These are phyloP conservation scores for Drosophila takahashii DNA, from an alignment of 1,140 invertebrate genomes.

Conservation along the genomic window DNA sequence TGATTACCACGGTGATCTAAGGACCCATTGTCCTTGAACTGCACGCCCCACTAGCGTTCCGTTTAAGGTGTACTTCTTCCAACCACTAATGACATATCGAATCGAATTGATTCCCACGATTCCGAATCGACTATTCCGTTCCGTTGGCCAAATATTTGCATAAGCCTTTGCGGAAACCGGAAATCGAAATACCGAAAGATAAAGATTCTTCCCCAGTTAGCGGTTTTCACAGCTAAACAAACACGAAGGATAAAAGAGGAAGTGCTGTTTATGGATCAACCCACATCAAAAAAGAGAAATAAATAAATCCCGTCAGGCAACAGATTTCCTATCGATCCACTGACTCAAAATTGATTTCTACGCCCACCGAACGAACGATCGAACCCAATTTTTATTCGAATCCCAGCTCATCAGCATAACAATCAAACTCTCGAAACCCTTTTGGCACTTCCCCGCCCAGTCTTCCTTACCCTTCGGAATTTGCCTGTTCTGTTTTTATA, in stretches of 20 bases:
- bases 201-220: slow-evolving; percentile 17
- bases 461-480: slow-evolving; percentile 1
- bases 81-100: slow-evolving; percentile 50
- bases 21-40: slow-evolving; percentile 26
- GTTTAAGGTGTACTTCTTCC: background rate
- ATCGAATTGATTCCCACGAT: background rate
- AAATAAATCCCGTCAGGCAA: slow-evolving; percentile 35
- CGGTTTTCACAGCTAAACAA: slow-evolving; percentile 68
- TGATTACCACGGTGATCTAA: background rate
- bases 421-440: slow-evolving; percentile 47
- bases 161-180: slow-evolving; percentile 64
- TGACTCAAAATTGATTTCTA: slow-evolving; percentile 66
- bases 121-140: background rate
- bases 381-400: background rate
- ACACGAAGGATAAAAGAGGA: slow-evolving; percentile 25
- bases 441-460: slow-evolving; percentile 39
- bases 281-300: slow-evolving; percentile 45
- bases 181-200: slow-evolving; percentile 35
- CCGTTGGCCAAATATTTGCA: slow-evolving; percentile 69
- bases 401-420: slow-evolving; percentile 65
- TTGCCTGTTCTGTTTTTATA: slow-evolving; percentile 9
- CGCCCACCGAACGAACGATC: slow-evolving; percentile 31
- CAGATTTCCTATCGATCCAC: slow-evolving; percentile 55
- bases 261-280: slow-evolving; percentile 16
- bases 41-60: slow-evolving; percentile 4